phyloP scores from a whole-genome alignment of 2,113 vertebrate species.

The Antechinus flavipes region DNA sequence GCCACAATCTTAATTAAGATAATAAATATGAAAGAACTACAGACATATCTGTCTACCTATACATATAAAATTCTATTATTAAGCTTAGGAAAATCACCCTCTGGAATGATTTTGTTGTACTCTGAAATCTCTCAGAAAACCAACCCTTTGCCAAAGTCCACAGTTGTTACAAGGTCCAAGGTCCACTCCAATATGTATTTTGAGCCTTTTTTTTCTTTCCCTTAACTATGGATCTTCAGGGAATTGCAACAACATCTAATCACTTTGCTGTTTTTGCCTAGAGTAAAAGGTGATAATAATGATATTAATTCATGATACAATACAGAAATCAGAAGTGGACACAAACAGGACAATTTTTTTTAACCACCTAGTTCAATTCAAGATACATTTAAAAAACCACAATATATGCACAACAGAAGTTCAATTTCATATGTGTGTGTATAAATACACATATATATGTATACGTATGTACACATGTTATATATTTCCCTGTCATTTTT shows the following conservation, averaged over 20 bases:
- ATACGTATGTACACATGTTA: background rate
- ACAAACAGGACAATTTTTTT: background rate
- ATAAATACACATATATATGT: background rate
- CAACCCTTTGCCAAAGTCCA: background rate
- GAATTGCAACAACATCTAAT: background rate
- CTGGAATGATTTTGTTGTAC: background rate
- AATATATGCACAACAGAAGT: background rate
- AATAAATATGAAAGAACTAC: slow-evolving; percentile 6
- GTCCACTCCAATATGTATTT: background rate
- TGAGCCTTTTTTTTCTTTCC: background rate
- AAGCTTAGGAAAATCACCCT: background rate
- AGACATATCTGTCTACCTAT: background rate
- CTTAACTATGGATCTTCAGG: background rate
- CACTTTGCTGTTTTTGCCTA: background rate
- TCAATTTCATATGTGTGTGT: background rate
- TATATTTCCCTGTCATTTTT: background rate
- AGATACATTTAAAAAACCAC: background rate
- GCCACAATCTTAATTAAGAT: background rate
- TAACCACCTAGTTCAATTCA: background rate
- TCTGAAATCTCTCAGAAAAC: background rate
- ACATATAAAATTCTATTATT: background rate
- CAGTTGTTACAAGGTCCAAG: background rate
- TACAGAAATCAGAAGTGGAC: background rate
- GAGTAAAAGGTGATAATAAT: background rate
- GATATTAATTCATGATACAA: background rate